Conservation (phyloP, 2,797 vertebrate species). For the Heterohyrax brucei region DNA sequence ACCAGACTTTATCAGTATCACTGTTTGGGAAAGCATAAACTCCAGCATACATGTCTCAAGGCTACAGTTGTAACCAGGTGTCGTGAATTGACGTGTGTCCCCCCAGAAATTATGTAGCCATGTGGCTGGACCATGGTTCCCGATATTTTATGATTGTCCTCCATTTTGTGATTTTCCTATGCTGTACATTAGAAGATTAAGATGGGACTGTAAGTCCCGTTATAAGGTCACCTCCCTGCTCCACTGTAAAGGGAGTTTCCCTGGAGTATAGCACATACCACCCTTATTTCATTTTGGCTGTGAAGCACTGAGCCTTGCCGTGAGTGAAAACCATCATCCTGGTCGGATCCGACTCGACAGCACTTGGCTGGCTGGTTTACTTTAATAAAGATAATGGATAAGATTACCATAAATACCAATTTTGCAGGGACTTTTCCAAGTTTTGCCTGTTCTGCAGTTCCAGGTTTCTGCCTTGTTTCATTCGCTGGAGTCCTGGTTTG, state of each 20-base stretch:
- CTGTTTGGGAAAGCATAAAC: constrained; percentile 65
- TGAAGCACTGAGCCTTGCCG: constrained; percentile 9
- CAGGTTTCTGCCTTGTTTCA: neutral
- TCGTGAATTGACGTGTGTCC: too few relatives aligned
- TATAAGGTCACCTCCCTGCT: too few relatives aligned
- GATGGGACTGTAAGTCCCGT: too few relatives aligned
- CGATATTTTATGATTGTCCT: too few relatives aligned
- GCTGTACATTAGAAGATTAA: too few relatives aligned
- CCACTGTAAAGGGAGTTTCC: too few relatives aligned
- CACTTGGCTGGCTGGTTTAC: neutral
- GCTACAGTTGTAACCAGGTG: neutral
- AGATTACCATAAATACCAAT: neutral
- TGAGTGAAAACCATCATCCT: neutral
- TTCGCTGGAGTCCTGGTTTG: constrained; percentile 41
- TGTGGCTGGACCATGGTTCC: neutral
- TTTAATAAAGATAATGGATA: constrained; percentile 17
- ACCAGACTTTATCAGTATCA: constrained; percentile 46
- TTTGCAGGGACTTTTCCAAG: neutral
- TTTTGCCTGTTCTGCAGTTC: neutral
- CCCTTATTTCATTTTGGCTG: neutral
- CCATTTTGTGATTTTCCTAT: too few relatives aligned
- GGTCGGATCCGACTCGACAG: too few relatives aligned
- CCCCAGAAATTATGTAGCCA: neutral
- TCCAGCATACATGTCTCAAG: constrained; percentile 21
- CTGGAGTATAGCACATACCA: too few relatives aligned